A percentile compares a stretch with the other conserved stretches of the same genome.
phyloP scores from a whole-genome alignment of 2,797 vertebrate genomes.

The Sitta carolinensis region DNA sequence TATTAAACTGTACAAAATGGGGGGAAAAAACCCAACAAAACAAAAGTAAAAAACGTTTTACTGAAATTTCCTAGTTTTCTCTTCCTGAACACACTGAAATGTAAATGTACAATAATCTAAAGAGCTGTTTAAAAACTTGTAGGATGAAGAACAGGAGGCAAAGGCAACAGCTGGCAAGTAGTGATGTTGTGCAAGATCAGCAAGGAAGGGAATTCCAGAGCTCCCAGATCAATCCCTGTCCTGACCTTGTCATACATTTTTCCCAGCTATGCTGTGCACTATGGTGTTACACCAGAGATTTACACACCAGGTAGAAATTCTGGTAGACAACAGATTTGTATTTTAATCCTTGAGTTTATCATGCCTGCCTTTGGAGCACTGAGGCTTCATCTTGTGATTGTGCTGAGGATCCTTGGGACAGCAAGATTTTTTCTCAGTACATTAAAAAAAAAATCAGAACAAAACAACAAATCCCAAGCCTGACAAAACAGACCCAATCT shows the following conservation, averaged over 20 bases:
- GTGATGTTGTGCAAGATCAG: background rate
- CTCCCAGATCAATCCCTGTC: background rate
- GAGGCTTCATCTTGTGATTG: background rate
- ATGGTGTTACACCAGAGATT: background rate
- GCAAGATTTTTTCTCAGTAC: background rate
- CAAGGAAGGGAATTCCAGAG: background rate
- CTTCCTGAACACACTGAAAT: background rate
- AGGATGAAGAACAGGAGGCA: background rate
- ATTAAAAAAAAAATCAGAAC: background rate
- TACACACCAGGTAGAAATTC: background rate
- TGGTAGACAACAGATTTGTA: background rate
- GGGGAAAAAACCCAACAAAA: background rate
- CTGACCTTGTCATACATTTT: background rate
- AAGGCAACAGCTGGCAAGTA: background rate
- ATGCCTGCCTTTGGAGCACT: background rate
- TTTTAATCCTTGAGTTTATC: background rate
- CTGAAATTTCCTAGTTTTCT: background rate
- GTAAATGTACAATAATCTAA: background rate
- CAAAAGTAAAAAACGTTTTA: background rate
- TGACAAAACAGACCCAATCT: background rate
- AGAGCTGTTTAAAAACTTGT: background rate
- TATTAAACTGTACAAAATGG: background rate
- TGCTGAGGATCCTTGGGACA: background rate
- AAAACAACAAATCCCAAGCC: background rate
- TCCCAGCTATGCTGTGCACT: background rate